Evolutionary conservation across 2,888 invertebrate genomes (phyloP), one percentile per base, ranked within the genome.

Genomic region (Leptinotarsa haldemani): DNA sequence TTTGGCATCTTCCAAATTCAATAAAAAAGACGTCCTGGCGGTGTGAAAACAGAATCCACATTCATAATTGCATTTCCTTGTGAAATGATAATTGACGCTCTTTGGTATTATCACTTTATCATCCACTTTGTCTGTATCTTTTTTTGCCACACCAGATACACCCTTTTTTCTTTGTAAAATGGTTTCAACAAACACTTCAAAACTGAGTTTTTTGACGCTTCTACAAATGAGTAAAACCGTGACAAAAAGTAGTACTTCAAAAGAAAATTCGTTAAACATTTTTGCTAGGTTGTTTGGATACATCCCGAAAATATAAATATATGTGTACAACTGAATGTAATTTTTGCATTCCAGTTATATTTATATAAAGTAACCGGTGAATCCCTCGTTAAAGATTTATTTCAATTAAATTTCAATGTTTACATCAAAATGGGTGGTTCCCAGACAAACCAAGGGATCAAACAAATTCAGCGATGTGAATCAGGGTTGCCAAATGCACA

Each of bases 21-120:
- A 79, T 76, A 89, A 83, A 78, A 84, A 88, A 0, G 89, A 89
- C 1, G 89, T 89, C 82, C 88, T 89, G 1, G 89, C 88, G 0
- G 90, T 90, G 78, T 90, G 90, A 78, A 90, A 90, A 79, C 90
- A 90, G 82, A 90, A 90, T 3, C 89, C 90, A 79, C 90, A 90
- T 52, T 84, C 81, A 77, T 90, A 90, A 79, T 90, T 90, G 80
- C 90, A 90, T 74, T 85, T 82, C 65, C 90, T 79, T 0, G 90
- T 90, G 77, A 90, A 89, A 82, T 90, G 90, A 78, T 88, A 90
- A 81, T 90, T 90, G 0, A 90, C 89, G 80, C 87, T 87, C 79
- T 83, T 81, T 13, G 86, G 86, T 69, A 82, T 77, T 18, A 81
- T 81, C 66, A 70, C 67, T 25, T 58, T 30, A 40, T 25, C 46